Percentiles rank a stretch among this genome's conserved stretches.
phyloP scores from a whole-genome alignment of 1,140 invertebrate species.

The Ceratina australensis region DNA sequence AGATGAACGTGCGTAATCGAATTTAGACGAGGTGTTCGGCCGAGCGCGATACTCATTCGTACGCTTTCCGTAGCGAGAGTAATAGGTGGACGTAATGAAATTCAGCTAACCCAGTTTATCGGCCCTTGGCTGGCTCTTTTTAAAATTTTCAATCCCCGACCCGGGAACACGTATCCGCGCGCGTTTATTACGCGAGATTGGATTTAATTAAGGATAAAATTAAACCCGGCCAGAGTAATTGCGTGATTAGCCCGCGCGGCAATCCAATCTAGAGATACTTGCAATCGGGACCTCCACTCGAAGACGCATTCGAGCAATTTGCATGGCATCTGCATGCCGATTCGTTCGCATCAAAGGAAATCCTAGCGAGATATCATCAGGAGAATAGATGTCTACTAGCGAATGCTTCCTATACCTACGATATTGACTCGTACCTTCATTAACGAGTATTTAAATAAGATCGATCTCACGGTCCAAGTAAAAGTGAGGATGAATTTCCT shows the following conservation, averaged over 20 bases:
- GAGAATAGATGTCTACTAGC: not conserved
- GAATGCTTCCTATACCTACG: too few species aligned
- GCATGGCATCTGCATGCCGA: conserved; percentile 71
- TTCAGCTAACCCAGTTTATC: conserved; percentile 45
- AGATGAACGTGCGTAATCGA: not conserved
- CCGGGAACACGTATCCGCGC: conserved; percentile 8
- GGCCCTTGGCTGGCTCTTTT: conserved; percentile 37
- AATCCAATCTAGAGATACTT: conserved; percentile 72
- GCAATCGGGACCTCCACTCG: conserved; percentile 67
- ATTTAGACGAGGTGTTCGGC: not conserved
- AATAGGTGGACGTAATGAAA: conserved; percentile 46
- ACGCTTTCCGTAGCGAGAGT: conserved; percentile 23
- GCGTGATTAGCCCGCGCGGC: conserved; percentile 70
- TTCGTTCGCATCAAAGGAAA: conserved; percentile 51
- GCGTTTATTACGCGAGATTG: conserved; percentile 67
- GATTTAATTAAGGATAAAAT: conserved; percentile 77
- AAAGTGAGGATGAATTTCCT: too few species aligned
- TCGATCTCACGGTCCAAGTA: too few species aligned
- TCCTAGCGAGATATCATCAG: not conserved
- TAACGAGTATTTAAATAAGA: too few species aligned
- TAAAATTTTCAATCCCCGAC: conserved; percentile 31
- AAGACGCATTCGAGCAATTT: conserved; percentile 71
- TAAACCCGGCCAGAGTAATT: conserved; percentile 70
- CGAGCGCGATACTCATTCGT: not conserved
- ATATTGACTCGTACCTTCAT: too few species aligned